Evolutionary conservation across 1,140 invertebrate genomes (phyloP), one percentile per base, ranked within the genome.

Genomic region (Ctenoplectra terminalis): DNA sequence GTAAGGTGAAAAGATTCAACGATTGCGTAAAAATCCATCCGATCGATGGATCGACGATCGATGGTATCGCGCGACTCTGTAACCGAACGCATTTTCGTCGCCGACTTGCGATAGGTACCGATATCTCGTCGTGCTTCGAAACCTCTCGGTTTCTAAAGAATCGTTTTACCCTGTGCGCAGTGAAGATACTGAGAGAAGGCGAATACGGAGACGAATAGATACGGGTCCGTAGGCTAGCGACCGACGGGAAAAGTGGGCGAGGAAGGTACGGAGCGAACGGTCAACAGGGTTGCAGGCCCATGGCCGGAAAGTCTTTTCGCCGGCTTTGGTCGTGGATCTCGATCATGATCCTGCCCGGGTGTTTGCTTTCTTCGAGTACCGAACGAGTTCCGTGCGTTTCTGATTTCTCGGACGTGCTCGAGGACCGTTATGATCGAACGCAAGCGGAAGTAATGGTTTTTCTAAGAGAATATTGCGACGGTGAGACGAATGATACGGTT

Each of bases 261-360:
- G n/a, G 15, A n/a, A 26, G 15, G 29, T 48, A 58, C 29, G 50
- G 15, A 34, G 7, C 29, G 64, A 50, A 48, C 13, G 48, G 31
- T 64, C 37, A 34, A 23, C 15, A 72, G 81, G 60, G 75, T 78
- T 61, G 60, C 15, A 78, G 90, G 92, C 90, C 91, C 90, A 94
- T 94, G 93, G 93, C 92, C 92, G 90, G 92, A 84, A 90, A 90
- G 85, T 92, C 88, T 90, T 90, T 89, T 79, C 88, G 86, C 84
- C 88, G 91, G 90, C 85, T 90, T 86, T 90, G 92, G 91, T 91
- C 91, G 91, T 94, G 91, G 91, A 87, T 93, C 85, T 85, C 91
- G 89, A 85, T 93, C 85, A 88, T 90, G 83, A 87, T 88, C 87
- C 85, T 93, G 69, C 87, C 88, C 83, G 87, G 87, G 74, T 90